Percentiles rank a stretch among this genome's conserved stretches.
Evolutionary conservation across 2,113 vertebrate species (phyloP).

Genomic region (Coregonus clupeaformis): DNA sequence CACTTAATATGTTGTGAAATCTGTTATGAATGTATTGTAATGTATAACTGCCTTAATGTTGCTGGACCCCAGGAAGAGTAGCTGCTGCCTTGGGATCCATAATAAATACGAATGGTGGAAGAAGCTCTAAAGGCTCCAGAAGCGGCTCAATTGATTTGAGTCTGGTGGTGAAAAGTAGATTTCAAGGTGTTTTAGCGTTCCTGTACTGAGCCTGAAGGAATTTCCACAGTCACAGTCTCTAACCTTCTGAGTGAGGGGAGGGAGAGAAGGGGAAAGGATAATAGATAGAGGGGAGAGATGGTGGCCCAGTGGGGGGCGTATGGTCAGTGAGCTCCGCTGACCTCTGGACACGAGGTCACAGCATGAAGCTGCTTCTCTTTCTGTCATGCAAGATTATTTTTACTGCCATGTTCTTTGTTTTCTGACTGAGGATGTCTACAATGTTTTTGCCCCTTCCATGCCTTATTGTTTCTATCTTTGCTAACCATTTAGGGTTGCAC

Average conservation of each 20-base stretch:
- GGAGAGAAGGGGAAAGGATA: not conserved
- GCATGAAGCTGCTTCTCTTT: not conserved
- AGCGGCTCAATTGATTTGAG: constrained; percentile 3
- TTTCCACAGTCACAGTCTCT: not conserved
- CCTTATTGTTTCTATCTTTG: too few species aligned
- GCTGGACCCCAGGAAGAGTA: too few species aligned
- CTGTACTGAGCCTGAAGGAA: constrained; percentile 10
- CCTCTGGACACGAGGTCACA: not conserved
- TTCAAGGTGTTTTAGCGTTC: constrained; percentile 13
- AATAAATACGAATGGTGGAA: too few species aligned
- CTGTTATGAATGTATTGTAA: too few species aligned
- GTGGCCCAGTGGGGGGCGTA: not conserved
- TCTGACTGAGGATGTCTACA: too few species aligned
- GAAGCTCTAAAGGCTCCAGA: not conserved
- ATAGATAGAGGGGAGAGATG: not conserved
- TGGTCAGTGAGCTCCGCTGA: not conserved
- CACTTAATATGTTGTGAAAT: too few species aligned
- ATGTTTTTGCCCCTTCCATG: too few species aligned
- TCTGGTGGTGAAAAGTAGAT: constrained; percentile 13
- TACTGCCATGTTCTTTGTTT: too few species aligned
- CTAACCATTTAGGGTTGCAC: too few species aligned
- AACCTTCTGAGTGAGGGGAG: not conserved
- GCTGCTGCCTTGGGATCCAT: too few species aligned
- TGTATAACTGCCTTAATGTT: too few species aligned
- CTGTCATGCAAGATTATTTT: not conserved